Percentiles rank a stretch among this genome's conserved stretches.
Conservation (phyloP, 2,888 invertebrate genomes). For the Arrhopalites spinosus region DNA sequence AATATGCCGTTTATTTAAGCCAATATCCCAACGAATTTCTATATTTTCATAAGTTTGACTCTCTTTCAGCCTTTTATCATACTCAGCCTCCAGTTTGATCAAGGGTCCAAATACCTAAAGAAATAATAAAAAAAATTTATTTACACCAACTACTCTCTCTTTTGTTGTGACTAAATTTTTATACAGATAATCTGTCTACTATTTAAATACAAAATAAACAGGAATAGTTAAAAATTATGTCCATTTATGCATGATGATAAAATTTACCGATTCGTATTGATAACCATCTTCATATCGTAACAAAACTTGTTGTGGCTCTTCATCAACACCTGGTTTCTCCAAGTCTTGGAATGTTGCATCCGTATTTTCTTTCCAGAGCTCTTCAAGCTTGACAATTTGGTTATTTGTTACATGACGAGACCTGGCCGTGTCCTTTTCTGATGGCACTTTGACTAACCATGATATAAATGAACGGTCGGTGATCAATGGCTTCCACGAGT, state of each 20-base stretch:
- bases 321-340: constrained; percentile 96
- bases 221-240: no score
- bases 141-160: no score
- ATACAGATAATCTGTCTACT: no score
- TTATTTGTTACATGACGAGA: constrained; percentile 96
- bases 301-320: constrained; percentile 91
- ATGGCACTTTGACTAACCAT: constrained; percentile 97
- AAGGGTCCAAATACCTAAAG: constrained; percentile 82
- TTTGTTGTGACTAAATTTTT: no score
- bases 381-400: constrained; percentile 97
- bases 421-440: constrained; percentile 92
- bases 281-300: constrained; percentile 95
- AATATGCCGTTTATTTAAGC: constrained; percentile 95
- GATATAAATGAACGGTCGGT: constrained; percentile 93
- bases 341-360: constrained; percentile 98
- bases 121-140: no score
- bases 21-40: constrained; percentile 98
- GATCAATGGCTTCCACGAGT: constrained; percentile 98
- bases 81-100: constrained; percentile 96
- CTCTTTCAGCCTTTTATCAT: constrained; percentile 96
- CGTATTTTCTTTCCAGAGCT: constrained; percentile 97
- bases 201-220: no score
- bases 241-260: no score
- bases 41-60: constrained; percentile 98
- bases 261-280: constrained; percentile 86